phyloP scores from a whole-genome alignment of 2,888 invertebrate genomes.

The Subacronicta megacephala region DNA sequence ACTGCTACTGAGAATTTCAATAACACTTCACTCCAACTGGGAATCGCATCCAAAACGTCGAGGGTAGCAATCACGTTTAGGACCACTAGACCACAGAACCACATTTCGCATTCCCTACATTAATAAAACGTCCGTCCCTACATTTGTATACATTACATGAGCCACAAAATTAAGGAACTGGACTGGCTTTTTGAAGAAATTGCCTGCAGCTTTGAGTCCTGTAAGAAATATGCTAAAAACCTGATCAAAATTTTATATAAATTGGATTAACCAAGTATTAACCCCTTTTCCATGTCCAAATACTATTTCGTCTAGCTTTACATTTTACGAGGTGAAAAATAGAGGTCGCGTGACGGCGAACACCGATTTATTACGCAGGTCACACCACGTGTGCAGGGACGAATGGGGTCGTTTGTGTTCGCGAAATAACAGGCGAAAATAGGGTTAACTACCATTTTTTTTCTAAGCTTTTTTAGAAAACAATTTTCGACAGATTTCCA shows the following conservation, averaged over 20 bases:
- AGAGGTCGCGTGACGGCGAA: constrained; percentile 61
- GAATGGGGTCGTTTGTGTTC: constrained; percentile 33
- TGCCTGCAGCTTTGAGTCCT: too few relatives aligned
- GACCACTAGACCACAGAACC: too few relatives aligned
- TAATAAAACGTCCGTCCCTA: too few relatives aligned
- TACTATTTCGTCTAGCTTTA: constrained; percentile 57
- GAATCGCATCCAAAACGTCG: too few relatives aligned
- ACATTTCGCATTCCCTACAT: too few relatives aligned
- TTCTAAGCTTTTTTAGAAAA: not conserved
- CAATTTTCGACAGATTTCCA: not conserved
- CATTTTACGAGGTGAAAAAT: constrained; percentile 73
- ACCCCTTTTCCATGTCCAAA: constrained; percentile 44
- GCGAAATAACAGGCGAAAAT: constrained; percentile 22
- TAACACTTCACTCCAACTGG: too few relatives aligned
- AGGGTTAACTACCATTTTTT: not conserved
- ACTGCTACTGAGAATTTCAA: too few relatives aligned
- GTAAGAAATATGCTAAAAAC: not conserved
- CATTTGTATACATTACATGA: too few relatives aligned
- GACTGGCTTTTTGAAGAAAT: too few relatives aligned
- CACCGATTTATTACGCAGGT: constrained; percentile 62
- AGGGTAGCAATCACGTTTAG: too few relatives aligned
- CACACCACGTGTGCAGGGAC: constrained; percentile 50
- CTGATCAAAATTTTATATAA: constrained; percentile 1
- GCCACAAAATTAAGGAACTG: too few relatives aligned
- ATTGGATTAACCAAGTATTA: not conserved